Evolutionary conservation across 2,113 vertebrate species (phyloP).

Genomic region (Apus apus): DNA sequence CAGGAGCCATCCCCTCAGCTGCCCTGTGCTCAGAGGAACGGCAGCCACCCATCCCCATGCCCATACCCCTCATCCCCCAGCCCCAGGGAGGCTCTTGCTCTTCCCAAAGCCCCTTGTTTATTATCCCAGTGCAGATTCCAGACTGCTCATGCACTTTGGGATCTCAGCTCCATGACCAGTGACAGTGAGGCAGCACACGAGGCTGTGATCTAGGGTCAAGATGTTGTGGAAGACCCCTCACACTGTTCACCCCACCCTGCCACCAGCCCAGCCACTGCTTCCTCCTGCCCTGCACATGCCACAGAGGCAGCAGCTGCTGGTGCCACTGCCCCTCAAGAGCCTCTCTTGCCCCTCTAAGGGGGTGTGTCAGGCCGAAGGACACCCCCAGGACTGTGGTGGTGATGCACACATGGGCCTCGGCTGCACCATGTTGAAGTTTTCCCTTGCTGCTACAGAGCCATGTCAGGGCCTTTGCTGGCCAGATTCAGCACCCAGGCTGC

Average conservation of each 20-base stretch:
- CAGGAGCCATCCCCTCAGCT: background rate
- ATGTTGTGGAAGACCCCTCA: background rate
- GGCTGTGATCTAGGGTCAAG: background rate
- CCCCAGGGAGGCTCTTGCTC: background rate
- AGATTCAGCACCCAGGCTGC: background rate
- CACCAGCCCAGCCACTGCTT: background rate
- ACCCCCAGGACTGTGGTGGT: rapidly evolving
- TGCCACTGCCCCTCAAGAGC: background rate
- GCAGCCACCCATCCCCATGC: background rate
- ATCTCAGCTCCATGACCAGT: background rate
- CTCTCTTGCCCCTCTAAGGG: background rate
- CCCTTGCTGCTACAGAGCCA: rapidly evolving
- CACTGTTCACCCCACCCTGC: background rate
- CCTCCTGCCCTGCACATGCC: rapidly evolving
- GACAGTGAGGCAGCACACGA: background rate
- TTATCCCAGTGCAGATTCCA: background rate
- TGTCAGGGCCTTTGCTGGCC: background rate
- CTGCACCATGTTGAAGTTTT: rapidly evolving
- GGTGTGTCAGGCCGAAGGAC: background rate
- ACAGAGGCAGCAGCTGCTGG: background rate
- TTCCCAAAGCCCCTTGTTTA: background rate
- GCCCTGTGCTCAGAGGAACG: background rate
- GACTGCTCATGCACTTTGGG: background rate
- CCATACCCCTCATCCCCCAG: too few species aligned
- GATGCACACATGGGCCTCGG: background rate